A percentile compares a stretch with the other conserved stretches of the same genome.
Evolutionary conservation across 2,797 vertebrate genomes (phyloP).

Genomic region (Pangasius sanitwongsei): DNA sequence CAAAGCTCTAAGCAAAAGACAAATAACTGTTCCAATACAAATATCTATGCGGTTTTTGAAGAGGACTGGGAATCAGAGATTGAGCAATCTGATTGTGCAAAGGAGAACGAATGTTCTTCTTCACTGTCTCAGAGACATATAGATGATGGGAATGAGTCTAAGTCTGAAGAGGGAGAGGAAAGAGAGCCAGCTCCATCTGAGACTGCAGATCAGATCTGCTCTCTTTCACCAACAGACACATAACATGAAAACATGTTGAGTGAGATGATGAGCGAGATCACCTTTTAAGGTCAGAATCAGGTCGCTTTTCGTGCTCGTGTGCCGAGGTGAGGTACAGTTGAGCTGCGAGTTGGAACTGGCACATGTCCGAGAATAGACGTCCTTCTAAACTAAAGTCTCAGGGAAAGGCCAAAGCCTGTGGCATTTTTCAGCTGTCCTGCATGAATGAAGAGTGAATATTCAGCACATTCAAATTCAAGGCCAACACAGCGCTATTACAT

Average conservation of each 20-base stretch:
- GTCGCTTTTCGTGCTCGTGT: not conserved
- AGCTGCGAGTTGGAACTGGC: constrained; percentile 9
- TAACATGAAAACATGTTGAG: constrained; percentile 11
- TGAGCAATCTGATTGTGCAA: constrained; percentile 52
- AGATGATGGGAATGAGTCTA: constrained; percentile 59
- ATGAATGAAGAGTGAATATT: not conserved
- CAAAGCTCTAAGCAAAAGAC: constrained; percentile 71
- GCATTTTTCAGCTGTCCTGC: not conserved
- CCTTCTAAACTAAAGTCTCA: constrained; percentile 46
- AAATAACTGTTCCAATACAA: constrained; percentile 63
- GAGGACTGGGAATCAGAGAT: constrained; percentile 74
- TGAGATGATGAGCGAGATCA: constrained; percentile 15
- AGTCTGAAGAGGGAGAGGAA: constrained; percentile 49
- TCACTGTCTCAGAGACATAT: constrained; percentile 44
- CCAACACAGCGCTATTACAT: no score
- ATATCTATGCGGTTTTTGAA: constrained; percentile 78
- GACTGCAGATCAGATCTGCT: constrained; percentile 29
- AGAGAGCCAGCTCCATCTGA: constrained; percentile 14
- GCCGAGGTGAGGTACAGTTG: not conserved
- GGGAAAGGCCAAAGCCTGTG: constrained; percentile 33
- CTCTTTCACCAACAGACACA: constrained; percentile 30
- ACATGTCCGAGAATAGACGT: constrained; percentile 21
- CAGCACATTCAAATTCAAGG: not conserved
- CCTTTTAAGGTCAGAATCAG: constrained; percentile 38
- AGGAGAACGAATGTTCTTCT: constrained; percentile 25